These are phyloP conservation scores for Bombyx mandarina DNA, from an alignment of 1,140 invertebrate genomes.

Conservation along the genomic window DNA sequence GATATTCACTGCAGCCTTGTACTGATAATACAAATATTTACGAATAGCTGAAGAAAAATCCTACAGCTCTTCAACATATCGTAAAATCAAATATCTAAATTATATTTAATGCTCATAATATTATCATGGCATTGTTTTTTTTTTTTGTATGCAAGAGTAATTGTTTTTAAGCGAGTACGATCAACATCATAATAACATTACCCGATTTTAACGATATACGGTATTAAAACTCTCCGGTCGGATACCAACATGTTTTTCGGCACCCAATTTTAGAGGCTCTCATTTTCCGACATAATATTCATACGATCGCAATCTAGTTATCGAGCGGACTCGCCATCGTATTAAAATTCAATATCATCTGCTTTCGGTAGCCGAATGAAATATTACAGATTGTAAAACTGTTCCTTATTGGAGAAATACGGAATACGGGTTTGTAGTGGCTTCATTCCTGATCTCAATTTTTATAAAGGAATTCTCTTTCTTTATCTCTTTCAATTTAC, in stretches of 20 bases:
- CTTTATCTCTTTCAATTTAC: no score
- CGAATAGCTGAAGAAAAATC: no score
- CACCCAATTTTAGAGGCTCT: constrained; percentile 18
- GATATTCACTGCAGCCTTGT: no score
- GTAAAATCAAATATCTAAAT: no score
- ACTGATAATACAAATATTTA: no score
- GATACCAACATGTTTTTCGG: constrained; percentile 23
- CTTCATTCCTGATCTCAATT: no score
- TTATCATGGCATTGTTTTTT: not conserved
- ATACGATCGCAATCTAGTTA: constrained; percentile 41
- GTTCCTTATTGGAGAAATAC: no score
- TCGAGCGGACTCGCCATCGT: constrained; percentile 20
- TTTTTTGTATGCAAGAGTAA: not conserved
- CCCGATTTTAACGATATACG: constrained; percentile 14
- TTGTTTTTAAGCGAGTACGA: constrained; percentile 3
- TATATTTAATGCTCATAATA: not conserved
- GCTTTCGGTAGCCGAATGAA: no score
- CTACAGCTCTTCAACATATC: no score
- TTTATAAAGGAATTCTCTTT: no score
- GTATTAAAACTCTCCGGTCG: constrained; percentile 18
- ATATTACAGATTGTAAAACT: no score
- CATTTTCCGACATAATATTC: constrained; percentile 25
- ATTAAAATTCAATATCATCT: constrained; percentile 36
- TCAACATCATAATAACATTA: constrained; percentile 9
- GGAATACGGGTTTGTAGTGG: no score